A percentile compares a stretch with the other conserved stretches of the same genome.
Evolutionary conservation across 2,113 vertebrate species (phyloP).

Genomic region (Promerops cafer): DNA sequence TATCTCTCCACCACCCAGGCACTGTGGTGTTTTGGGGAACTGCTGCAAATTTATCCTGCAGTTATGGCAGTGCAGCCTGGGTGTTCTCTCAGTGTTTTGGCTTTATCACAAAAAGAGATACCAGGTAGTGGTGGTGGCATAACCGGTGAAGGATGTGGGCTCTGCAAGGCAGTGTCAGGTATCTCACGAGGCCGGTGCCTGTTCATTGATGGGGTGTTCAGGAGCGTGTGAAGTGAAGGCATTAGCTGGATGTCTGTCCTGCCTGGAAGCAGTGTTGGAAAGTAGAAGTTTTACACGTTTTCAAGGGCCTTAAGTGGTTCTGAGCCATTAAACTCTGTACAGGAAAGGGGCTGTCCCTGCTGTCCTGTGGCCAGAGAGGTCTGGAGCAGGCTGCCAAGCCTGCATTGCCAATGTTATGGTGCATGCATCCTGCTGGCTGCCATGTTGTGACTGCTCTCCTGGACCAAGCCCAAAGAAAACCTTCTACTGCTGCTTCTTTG

Average conservation of each 20-base stretch:
- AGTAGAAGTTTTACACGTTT: neutral
- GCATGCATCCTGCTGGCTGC: neutral
- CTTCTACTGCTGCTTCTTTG: neutral
- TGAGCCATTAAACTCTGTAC: neutral
- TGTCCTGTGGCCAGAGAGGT: neutral
- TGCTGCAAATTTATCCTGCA: neutral
- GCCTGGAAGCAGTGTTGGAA: neutral
- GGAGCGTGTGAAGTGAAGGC: neutral
- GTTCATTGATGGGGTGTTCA: neutral
- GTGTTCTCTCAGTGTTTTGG: neutral
- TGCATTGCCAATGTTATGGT: neutral
- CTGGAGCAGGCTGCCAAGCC: neutral
- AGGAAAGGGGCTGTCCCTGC: neutral
- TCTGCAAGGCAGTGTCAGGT: neutral
- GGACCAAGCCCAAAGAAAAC: constrained; percentile 20
- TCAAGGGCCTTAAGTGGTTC: neutral
- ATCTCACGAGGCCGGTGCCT: neutral
- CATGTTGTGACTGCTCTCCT: neutral
- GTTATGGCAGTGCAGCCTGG: neutral
- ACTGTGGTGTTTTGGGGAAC: neutral
- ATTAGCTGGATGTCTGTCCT: neutral
- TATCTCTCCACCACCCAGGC: neutral
- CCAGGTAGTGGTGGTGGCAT: neutral
- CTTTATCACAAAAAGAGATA: neutral
- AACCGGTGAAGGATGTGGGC: neutral